phyloP scores from a whole-genome alignment of 2,888 invertebrate genomes.

The Nomada goodeniana region DNA sequence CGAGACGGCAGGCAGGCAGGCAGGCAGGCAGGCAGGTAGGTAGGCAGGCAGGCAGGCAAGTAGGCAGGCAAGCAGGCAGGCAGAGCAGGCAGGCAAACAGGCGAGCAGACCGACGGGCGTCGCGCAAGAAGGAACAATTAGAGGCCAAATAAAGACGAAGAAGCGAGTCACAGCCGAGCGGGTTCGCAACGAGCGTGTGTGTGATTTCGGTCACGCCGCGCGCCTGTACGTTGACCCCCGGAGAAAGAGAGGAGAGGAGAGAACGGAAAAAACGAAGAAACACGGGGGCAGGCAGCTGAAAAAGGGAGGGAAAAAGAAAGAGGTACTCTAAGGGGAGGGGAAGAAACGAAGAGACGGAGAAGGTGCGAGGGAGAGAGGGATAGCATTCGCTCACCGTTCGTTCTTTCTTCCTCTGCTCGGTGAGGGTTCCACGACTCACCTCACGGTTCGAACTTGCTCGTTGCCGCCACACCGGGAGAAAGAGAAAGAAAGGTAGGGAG shows the following conservation, averaged over 20 bases:
- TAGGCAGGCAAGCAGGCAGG: conserved; percentile 39
- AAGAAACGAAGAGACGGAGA: conserved; percentile 5
- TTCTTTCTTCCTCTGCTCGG: conserved; percentile 53
- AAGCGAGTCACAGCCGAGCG: conserved; percentile 82
- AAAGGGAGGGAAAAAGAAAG: conserved; percentile 61
- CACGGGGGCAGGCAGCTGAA: conserved; percentile 51
- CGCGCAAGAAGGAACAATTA: conserved; percentile 78
- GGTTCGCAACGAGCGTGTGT: conserved; percentile 80
- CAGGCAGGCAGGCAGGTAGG: conserved; percentile 32
- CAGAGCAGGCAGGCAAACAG: conserved; percentile 35
- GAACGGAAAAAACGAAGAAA: conserved; percentile 49
- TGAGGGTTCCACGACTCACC: conserved; percentile 66
- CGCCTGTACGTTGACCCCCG: conserved; percentile 83
- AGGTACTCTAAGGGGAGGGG: conserved; percentile 32
- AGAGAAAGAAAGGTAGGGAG: conserved; percentile 32
- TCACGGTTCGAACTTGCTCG: conserved; percentile 71
- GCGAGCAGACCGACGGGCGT: conserved; percentile 67
- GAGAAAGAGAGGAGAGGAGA: conserved; percentile 64
- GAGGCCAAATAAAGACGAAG: conserved; percentile 76
- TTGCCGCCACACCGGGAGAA: conserved; percentile 53
- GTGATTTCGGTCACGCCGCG: conserved; percentile 84
- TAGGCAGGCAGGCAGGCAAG: conserved; percentile 1
- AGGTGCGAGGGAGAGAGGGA: conserved; percentile 27
- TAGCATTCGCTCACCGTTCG: conserved; percentile 71
- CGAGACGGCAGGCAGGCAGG: neutral